Conservation (phyloP, 1,140 invertebrate species). For the Eurosta solidaginis region DNA sequence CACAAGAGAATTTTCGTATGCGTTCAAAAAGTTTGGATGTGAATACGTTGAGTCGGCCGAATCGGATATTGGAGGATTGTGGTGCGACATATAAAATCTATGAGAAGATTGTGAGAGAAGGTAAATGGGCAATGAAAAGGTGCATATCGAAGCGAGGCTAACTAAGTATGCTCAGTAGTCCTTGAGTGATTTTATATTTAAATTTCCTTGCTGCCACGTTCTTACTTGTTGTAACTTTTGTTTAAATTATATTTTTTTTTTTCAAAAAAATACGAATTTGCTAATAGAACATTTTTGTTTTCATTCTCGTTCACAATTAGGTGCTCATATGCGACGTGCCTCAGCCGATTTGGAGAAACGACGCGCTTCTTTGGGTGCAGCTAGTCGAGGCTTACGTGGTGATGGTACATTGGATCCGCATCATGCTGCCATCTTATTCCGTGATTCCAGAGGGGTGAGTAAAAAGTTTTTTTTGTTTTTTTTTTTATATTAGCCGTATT, state of each 20-base stretch:
- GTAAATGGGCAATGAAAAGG: no score
- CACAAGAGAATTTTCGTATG: slow-evolving; percentile 69
- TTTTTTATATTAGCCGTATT: not conserved
- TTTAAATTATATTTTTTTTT: not conserved
- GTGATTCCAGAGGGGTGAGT: slow-evolving; percentile 88
- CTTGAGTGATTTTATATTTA: not conserved
- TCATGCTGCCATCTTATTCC: slow-evolving; percentile 85
- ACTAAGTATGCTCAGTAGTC: not conserved
- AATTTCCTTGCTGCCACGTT: not conserved
- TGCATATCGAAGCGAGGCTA: no score
- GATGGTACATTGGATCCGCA: slow-evolving; percentile 72
- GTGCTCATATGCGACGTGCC: slow-evolving; percentile 72
- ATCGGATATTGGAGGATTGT: slow-evolving; percentile 68
- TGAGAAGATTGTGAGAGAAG: slow-evolving; percentile 79
- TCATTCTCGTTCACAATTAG: slow-evolving; percentile 56
- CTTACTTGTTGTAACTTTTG: slow-evolving; percentile 23
- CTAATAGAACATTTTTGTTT: not conserved
- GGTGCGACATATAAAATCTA: slow-evolving; percentile 81
- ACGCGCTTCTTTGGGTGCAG: slow-evolving; percentile 73
- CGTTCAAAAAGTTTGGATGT: slow-evolving; percentile 79
- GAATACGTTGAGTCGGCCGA: slow-evolving; percentile 61
- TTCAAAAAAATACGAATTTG: no score
- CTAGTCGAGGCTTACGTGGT: slow-evolving; percentile 59
- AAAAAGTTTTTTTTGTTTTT: not conserved
- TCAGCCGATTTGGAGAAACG: slow-evolving; percentile 77